phyloP scores from a whole-genome alignment of 2,113 vertebrate genomes.

The Etia nguti region DNA sequence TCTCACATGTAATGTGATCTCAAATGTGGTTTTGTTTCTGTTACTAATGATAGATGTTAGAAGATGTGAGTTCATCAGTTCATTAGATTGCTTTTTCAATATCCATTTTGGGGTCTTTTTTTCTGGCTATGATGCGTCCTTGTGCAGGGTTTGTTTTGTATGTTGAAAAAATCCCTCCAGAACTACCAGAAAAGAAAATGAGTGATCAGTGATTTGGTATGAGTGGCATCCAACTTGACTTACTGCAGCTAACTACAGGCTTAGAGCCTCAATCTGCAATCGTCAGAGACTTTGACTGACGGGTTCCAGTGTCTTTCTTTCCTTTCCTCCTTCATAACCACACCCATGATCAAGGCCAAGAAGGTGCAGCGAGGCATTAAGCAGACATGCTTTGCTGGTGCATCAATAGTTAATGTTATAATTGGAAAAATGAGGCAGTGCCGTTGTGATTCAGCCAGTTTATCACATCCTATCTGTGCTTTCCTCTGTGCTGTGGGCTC shows the following conservation, averaged over 20 bases:
- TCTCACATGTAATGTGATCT: neutral
- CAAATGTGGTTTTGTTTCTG: neutral
- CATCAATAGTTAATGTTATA: conserved; percentile 45
- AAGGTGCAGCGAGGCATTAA: neutral
- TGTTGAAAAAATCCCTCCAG: neutral
- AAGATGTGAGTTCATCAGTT: neutral
- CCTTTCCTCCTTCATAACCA: neutral
- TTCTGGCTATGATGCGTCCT: neutral
- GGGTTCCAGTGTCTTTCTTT: neutral
- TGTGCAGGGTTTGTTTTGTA: neutral
- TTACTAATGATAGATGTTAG: neutral
- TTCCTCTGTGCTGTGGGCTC: neutral
- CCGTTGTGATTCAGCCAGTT: neutral
- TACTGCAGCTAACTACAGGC: neutral
- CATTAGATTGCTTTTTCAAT: neutral
- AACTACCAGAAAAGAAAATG: neutral
- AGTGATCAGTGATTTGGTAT: neutral
- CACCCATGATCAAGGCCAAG: neutral
- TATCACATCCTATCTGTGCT: neutral
- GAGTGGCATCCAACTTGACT: neutral
- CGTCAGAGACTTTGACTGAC: neutral
- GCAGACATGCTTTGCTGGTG: neutral
- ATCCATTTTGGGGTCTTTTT: neutral
- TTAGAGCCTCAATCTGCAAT: neutral
- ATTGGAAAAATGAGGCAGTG: neutral